These are phyloP conservation scores for Chaunax sp. DNA, from an alignment of 2,797 vertebrate genomes.

Conservation along the genomic window DNA sequence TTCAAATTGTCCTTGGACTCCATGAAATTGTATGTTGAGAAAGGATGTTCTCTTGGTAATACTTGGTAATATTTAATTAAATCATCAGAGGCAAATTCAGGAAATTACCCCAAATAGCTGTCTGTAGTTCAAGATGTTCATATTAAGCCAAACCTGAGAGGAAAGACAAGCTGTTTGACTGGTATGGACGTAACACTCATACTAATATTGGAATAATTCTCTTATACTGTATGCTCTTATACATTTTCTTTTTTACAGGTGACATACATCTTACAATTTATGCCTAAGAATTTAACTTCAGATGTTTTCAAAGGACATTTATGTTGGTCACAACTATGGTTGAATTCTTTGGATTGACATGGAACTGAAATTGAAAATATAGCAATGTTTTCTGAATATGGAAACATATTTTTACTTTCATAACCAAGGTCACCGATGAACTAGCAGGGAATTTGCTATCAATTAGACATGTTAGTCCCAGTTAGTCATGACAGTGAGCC, in stretches of 20 bases:
- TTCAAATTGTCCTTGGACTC: slow-evolving; percentile 42
- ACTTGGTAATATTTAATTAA: slow-evolving; percentile 23
- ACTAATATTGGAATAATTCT: not conserved
- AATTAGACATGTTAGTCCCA: too few relatives aligned
- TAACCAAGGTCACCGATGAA: too few relatives aligned
- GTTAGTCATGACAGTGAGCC: too few relatives aligned
- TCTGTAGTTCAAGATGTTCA: slow-evolving; percentile 33
- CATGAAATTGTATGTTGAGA: slow-evolving; percentile 34
- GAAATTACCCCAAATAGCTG: slow-evolving; percentile 51
- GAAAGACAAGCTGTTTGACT: slow-evolving; percentile 22
- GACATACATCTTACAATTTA: not conserved
- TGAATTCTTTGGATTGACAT: too few relatives aligned
- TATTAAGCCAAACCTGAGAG: slow-evolving; percentile 30
- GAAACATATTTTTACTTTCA: too few relatives aligned
- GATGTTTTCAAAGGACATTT: not conserved
- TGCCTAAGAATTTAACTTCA: not conserved
- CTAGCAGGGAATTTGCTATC: too few relatives aligned
- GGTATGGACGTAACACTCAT: not conserved
- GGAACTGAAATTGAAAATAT: too few relatives aligned
- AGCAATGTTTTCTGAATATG: too few relatives aligned
- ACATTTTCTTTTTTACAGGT: not conserved
- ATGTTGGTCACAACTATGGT: too few relatives aligned
- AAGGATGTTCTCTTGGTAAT: slow-evolving; percentile 18
- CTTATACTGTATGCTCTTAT: not conserved
- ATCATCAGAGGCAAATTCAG: slow-evolving; percentile 14